phyloP scores from a whole-genome alignment of 1,140 invertebrate genomes.

The Euschistus heros region DNA sequence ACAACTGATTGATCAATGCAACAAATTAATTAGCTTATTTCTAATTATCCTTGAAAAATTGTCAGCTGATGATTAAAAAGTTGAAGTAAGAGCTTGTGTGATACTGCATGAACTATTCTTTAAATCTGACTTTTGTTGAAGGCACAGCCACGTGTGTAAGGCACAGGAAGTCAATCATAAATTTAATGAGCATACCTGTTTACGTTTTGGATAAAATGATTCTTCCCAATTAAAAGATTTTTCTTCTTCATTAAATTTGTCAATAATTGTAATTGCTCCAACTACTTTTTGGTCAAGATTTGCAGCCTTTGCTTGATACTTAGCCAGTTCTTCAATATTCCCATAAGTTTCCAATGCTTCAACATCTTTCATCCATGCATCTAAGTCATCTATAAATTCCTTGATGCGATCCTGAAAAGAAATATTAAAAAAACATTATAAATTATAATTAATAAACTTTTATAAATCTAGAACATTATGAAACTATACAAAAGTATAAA shows the following conservation, averaged over 20 bases:
- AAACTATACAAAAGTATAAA: too few species aligned
- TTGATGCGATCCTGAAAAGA: slow-evolving; percentile 39
- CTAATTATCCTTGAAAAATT: too few species aligned
- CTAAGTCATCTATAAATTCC: slow-evolving; percentile 69
- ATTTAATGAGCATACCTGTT: slow-evolving; percentile 43
- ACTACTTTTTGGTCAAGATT: slow-evolving; percentile 57
- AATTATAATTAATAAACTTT: too few species aligned
- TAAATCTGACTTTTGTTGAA: too few species aligned
- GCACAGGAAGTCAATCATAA: too few species aligned
- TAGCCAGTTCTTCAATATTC: slow-evolving; percentile 71
- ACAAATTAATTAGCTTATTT: too few species aligned
- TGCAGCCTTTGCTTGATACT: slow-evolving; percentile 72
- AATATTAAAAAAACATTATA: too few species aligned
- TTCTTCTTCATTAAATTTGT: slow-evolving; percentile 88
- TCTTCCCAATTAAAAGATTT: slow-evolving; percentile 77
- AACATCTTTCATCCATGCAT: slow-evolving; percentile 66
- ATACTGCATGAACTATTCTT: too few species aligned
- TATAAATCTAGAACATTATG: background rate
- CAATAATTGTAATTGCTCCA: slow-evolving; percentile 66
- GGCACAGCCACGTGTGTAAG: too few species aligned
- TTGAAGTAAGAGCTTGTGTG: too few species aligned
- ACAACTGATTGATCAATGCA: too few species aligned
- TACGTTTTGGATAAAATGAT: slow-evolving; percentile 78
- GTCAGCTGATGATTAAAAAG: too few species aligned
- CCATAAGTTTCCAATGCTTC: slow-evolving; percentile 82